Evolutionary conservation across 1,140 invertebrate species (phyloP).

Genomic region (Eufriesea mexicana): DNA sequence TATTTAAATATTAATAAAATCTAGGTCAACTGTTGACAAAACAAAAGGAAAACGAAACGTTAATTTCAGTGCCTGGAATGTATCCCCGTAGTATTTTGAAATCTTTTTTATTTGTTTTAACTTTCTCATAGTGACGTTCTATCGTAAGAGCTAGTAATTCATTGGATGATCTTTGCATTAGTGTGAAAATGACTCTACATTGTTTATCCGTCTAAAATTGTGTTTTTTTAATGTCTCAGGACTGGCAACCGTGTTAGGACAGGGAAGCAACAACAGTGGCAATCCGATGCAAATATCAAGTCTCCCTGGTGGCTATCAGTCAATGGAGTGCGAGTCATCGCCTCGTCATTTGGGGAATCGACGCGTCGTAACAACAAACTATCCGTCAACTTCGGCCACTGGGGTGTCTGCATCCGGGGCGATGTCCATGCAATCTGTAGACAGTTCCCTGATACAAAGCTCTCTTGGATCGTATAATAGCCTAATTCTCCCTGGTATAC

Average conservation of each 20-base stretch:
- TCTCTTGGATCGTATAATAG: conserved; percentile 81
- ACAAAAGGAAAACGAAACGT: conserved; percentile 10
- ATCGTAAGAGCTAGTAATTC: conserved; percentile 66
- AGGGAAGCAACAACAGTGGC: conserved; percentile 76
- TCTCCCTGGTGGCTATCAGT: conserved; percentile 78
- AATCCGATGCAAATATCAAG: conserved; percentile 76
- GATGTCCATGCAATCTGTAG: conserved; percentile 77
- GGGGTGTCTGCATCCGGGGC: conserved; percentile 70
- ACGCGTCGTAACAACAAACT: conserved; percentile 67
- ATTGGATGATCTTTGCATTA: conserved; percentile 67
- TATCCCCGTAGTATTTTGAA: conserved; percentile 68
- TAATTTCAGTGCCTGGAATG: conserved; percentile 66
- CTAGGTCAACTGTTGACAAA: background rate
- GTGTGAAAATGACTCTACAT: conserved; percentile 10
- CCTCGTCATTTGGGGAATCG: conserved; percentile 74
- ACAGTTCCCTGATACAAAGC: conserved; percentile 77
- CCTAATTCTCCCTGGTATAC: conserved; percentile 80
- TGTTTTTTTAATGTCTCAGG: conserved; percentile 72
- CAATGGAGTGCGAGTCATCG: conserved; percentile 83
- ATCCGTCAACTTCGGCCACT: conserved; percentile 69
- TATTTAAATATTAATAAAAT: too few species aligned
- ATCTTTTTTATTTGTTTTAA: conserved; percentile 58
- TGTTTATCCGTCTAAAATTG: conserved; percentile 1
- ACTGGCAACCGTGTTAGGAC: conserved; percentile 82
- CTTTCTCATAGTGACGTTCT: conserved; percentile 65